Evolutionary conservation across 2,888 invertebrate genomes (phyloP).

Genomic region (Halictus ligatus): DNA sequence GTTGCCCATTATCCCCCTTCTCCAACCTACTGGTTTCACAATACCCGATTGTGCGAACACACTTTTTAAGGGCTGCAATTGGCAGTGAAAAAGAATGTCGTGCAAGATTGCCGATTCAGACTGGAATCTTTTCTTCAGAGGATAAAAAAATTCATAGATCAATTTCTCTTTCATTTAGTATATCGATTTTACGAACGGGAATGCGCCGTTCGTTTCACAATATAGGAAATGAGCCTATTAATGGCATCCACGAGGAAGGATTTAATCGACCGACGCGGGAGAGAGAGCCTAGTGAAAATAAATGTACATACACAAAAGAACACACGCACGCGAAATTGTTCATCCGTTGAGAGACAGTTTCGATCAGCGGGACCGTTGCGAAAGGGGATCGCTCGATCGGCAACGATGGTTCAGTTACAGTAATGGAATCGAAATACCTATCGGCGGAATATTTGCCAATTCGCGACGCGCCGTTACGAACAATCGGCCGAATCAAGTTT

Average conservation of each 20-base stretch:
- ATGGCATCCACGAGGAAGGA: conserved; percentile 1
- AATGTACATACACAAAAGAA: not conserved
- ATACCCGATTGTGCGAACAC: not conserved
- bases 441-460: conserved; percentile 19
- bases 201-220: conserved; percentile 19
- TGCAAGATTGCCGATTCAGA: not conserved
- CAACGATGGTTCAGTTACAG: conserved; percentile 15
- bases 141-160: not conserved
- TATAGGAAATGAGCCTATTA: conserved; percentile 43
- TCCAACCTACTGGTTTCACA: not conserved
- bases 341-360: conserved; percentile 12
- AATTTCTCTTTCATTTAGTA: not conserved
- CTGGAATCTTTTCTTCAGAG: not conserved
- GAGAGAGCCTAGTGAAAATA: conserved; percentile 25
- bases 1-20: not conserved
- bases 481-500: conserved; percentile 43
- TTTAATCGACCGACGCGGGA: conserved; percentile 24
- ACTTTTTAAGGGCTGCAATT: not conserved
- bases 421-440: conserved; percentile 11
- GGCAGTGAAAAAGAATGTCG: not conserved
- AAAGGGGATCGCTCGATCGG: conserved; percentile 14
- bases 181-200: not conserved
- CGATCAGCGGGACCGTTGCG: conserved; percentile 4
- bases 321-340: not conserved
- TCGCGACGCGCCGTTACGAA: conserved; percentile 11